Percentiles rank a stretch among this genome's conserved stretches.
Evolutionary conservation across 2,888 invertebrate genomes (phyloP).

Genomic region (Platerodrilus igneus): DNA sequence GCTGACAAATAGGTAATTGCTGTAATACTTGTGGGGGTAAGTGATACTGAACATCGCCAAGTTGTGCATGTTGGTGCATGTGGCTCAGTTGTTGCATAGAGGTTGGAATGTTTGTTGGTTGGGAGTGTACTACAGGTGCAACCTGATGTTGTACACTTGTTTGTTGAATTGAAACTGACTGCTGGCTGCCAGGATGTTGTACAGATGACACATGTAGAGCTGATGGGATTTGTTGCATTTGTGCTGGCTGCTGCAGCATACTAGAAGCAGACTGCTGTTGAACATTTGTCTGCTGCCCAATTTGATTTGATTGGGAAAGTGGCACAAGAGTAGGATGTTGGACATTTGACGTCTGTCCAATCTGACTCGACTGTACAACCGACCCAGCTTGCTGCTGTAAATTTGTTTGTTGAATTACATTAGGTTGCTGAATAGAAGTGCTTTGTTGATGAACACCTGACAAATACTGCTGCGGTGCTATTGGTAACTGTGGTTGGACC

Average conservation of each 20-base stretch:
- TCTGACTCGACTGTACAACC: no score
- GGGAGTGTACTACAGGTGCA: no score
- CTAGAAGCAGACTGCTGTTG: conserved; percentile 17
- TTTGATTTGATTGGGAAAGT: conserved; percentile 12
- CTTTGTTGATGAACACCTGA: not conserved
- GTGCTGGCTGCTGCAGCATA: conserved; percentile 5
- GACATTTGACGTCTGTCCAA: conserved; percentile 6
- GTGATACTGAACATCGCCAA: no score
- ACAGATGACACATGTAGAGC: no score
- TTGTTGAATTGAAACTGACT: no score
- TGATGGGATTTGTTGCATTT: not conserved
- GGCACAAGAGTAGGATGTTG: no score
- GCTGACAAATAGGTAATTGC: no score
- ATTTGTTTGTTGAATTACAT: conserved; percentile 6
- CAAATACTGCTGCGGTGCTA: conserved; percentile 2
- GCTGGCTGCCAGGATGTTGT: no score
- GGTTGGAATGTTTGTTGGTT: no score
- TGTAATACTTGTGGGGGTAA: not conserved
- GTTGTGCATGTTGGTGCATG: conserved; percentile 2
- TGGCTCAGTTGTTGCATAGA: no score
- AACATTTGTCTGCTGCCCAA: conserved; percentile 8
- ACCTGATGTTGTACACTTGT: no score
- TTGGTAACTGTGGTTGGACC: not conserved
- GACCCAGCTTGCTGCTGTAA: conserved; percentile 2
- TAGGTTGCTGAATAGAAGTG: not conserved